Evolutionary conservation across 2,797 vertebrate genomes (phyloP), one percentile per base, ranked within the genome.

Genomic region (Lerista edwardsae): DNA sequence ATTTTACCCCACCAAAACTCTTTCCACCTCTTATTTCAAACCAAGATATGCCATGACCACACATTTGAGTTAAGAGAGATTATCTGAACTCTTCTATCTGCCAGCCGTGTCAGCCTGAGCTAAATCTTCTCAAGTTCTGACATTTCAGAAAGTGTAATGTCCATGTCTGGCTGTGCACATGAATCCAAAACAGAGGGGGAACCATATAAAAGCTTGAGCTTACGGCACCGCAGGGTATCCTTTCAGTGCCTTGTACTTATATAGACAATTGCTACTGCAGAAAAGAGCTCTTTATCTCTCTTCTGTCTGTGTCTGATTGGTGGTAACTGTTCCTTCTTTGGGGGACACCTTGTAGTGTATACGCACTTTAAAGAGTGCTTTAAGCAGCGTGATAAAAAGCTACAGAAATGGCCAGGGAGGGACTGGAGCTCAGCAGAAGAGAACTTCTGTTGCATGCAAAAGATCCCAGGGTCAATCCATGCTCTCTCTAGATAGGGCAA

Each of bases 81-180:
- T 74, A 69, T 59, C 64, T 61, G 55, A 80, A 87, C 72, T 64
- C 57, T 39, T 39, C 8, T 34, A 36, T 62, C 31, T 79, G 51
- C 11, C 41, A 69, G 34, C 27, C 39, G 36, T 68, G 36, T 80
- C 71, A 76, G 64, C 27, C 27, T 27, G 61, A 79, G 41, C n/a
- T 25, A 83, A 59, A 83, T 79, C 76, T 75, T 83, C 69, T 80
- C 71, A 79, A n/a, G 15, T 23, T 75, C 64, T 80, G 62, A 71
- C 72, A 80, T 75, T 87, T 69, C 72, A 84, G 59, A 65, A 14
- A 75, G 36, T 6, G 1, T 68, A 79, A 87, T 79, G 69, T 59
- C 39, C n/a, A 25, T 59, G 17, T 73, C 62, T 87, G 71, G 39
- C 64, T 69, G 65, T 61, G 31, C 41, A 68, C 31, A 69, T 87